Evolutionary conservation across 2,797 vertebrate genomes (phyloP).

Genomic region (Pangasius djambal): DNA sequence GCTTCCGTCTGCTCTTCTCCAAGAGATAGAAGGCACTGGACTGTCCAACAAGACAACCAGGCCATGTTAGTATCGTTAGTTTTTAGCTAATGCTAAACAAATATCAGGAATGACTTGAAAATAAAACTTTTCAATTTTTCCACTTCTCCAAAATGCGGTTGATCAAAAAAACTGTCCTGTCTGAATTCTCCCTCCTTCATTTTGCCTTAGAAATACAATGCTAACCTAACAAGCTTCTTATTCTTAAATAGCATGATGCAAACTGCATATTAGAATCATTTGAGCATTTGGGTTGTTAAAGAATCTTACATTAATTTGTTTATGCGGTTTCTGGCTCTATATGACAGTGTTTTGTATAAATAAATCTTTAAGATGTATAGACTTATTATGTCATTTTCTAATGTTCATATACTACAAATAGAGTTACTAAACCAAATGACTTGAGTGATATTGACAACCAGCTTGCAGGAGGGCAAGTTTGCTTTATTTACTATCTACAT

Average conservation of each 20-base stretch:
- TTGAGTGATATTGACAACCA: too few species aligned
- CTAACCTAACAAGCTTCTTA: background rate
- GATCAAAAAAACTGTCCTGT: background rate
- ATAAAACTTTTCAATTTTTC: background rate
- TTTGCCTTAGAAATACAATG: background rate
- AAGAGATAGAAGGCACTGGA: slow-evolving; percentile 88
- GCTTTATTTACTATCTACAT: too few species aligned
- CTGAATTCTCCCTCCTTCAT: background rate
- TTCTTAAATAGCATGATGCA: background rate
- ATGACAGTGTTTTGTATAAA: background rate
- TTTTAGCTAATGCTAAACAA: slow-evolving; percentile 17
- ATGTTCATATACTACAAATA: too few species aligned
- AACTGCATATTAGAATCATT: background rate
- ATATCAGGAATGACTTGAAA: background rate
- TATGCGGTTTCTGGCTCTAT: background rate
- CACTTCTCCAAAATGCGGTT: background rate
- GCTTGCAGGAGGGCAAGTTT: too few species aligned
- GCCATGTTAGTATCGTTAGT: slow-evolving; percentile 56
- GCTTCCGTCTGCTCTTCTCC: slow-evolving; percentile 88
- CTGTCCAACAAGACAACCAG: slow-evolving; percentile 68
- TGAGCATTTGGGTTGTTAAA: background rate
- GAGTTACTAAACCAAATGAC: too few species aligned
- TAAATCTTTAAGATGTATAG: background rate
- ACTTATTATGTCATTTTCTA: too few species aligned
- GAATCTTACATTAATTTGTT: background rate